These are phyloP conservation scores for Rhabditophanes sp. DNA, from an alignment of 2,888 invertebrate genomes.

Conservation along the genomic window DNA sequence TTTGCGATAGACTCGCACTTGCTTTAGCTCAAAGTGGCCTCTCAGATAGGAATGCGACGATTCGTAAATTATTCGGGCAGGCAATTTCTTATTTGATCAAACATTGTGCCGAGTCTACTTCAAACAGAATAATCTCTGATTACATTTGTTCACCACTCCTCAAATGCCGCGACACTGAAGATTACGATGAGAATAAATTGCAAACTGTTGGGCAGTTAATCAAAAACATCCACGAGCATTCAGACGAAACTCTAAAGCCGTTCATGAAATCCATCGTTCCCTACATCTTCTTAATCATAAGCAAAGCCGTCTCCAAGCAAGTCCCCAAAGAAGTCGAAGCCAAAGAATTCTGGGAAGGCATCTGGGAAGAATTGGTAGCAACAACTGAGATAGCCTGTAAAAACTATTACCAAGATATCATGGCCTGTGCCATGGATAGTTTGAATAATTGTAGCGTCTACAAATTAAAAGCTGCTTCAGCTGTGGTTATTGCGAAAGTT, in stretches of 20 bases:
- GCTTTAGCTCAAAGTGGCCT: constrained; percentile 13
- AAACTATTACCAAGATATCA: constrained; percentile 20
- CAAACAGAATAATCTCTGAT: no score
- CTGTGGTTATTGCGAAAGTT: no score
- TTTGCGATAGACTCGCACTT: neutral
- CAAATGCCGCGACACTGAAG: no score
- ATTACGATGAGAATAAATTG: no score
- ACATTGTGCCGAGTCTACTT: neutral
- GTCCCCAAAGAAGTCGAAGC: no score
- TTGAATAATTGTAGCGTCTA: constrained; percentile 21
- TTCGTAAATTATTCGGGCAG: constrained; percentile 24
- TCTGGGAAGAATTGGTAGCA: constrained; percentile 26
- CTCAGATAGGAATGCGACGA: constrained; percentile 21
- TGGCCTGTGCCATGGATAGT: constrained; percentile 13
- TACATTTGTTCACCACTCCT: no score
- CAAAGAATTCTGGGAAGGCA: constrained; percentile 22
- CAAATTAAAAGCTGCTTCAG: constrained; percentile 16
- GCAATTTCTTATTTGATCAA: constrained; percentile 20
- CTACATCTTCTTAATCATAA: constrained; percentile 1
- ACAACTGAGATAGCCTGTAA: constrained; percentile 15
- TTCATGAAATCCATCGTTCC: constrained; percentile 1
- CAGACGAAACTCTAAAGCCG: constrained; percentile 1
- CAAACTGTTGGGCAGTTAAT: constrained; percentile 2
- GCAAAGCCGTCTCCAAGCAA: no score
- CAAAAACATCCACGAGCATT: constrained; percentile 2